These are phyloP conservation scores for Leptinotarsa tumamoca DNA, from an alignment of 2,888 invertebrate species.

Conservation along the genomic window DNA sequence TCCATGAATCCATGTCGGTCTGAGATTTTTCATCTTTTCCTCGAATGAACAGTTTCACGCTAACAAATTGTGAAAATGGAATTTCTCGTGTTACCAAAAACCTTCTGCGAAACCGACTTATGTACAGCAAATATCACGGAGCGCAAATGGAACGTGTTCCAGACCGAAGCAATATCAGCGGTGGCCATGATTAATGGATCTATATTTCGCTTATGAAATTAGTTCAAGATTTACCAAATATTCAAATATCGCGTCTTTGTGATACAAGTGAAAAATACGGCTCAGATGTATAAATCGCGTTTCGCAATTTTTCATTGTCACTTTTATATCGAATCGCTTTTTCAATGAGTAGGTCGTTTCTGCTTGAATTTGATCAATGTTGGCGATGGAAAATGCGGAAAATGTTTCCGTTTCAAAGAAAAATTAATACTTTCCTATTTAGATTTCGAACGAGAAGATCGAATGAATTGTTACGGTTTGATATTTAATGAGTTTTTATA, in stretches of 20 bases:
- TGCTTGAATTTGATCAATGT: not conserved
- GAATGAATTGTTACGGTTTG: too few species aligned
- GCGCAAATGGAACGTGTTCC: constrained; percentile 16
- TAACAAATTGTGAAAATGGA: not conserved
- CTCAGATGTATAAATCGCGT: constrained; percentile 41
- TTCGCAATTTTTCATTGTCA: constrained; percentile 46
- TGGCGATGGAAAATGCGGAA: too few species aligned
- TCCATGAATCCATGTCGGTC: too few species aligned
- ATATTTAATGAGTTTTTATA: too few species aligned
- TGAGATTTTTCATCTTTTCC: not conserved
- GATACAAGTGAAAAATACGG: constrained; percentile 45
- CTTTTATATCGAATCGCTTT: constrained; percentile 35
- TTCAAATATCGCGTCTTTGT: constrained; percentile 44
- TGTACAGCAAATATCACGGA: constrained; percentile 2
- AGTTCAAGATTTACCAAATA: constrained; percentile 46
- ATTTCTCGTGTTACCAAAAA: not conserved
- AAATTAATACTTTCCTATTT: too few species aligned
- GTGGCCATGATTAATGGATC: constrained; percentile 43
- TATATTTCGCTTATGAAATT: constrained; percentile 44
- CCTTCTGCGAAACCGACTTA: not conserved
- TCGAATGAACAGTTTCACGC: not conserved
- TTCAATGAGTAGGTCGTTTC: constrained; percentile 25
- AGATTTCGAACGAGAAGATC: too few species aligned
- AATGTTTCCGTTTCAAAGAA: too few species aligned
- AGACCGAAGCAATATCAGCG: constrained; percentile 20